Base-by-base conservation (phyloP, 2,797 vertebrate species). In the Sebastes umbrosus region DNA sequence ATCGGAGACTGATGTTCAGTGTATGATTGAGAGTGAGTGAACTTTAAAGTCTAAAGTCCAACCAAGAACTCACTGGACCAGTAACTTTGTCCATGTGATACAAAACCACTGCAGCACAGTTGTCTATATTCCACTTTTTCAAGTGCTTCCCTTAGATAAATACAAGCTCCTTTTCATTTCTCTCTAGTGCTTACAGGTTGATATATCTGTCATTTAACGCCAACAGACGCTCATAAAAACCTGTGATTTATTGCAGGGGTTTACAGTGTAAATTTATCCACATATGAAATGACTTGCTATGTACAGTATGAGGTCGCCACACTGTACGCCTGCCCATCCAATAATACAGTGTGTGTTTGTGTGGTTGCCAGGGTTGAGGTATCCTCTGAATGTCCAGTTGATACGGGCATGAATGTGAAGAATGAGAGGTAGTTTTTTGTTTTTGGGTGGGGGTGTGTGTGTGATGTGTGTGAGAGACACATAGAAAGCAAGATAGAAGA, bases 311-410 rank as follows among this genome's bases (percentile, higher is more conserved):
- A 77, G 73, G 39, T 46, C 36, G 32, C 18, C 34, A 6, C 64
- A 34, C 79, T 84, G 63, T 73, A 36, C 1, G 25, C 22, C 68
- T 63, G 70, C 59, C 29, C 22, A 77, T 36, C 32, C 63, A 63
- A 77, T 67, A 83, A 73, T 78, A n/a, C 24, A 43, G 34, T 29
- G 27, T 36, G 20, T 50, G 58, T 81, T n/a, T 82, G 69, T 67
- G 60, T 66, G 68, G 72, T 78, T 78, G 82, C 80, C 73, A 69
- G 73, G 77, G 79, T 82, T 75, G 22, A 55, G 72, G 62, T 78
- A 87, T 90, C 83, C 63, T 78, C 73, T 82, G 81, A 86, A 90
- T 84, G 90, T 85, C 88, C 87, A 74, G 86, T 73, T 90, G 89
- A 89, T 79, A 55, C 68, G 69, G 52, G 62, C 58, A 55, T 63